Base-by-base conservation (phyloP, 1,140 invertebrate species). In the Rhizoglyphus robini region DNA sequence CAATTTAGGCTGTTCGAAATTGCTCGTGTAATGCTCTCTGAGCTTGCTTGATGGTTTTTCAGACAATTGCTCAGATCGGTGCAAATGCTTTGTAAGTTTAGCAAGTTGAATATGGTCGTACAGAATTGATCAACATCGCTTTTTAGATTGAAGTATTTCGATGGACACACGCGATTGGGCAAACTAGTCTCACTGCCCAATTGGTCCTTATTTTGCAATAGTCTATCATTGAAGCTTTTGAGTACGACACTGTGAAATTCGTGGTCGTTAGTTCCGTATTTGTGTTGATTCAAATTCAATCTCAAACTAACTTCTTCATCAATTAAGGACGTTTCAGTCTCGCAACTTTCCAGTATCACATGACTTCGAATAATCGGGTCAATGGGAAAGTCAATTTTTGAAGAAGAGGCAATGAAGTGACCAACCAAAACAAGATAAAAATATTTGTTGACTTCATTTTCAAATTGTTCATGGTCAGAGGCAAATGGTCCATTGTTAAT, bases 341-440 rank as follows among this genome's bases (percentile, higher is more conserved):
- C 4, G 30, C 60, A 68, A 48, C 65, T 31, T 20, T 25, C 18
- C 18, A 68, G 47, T 63, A 59, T 66, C 27, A 13, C 20, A 8
- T 67, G 59, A 18, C 69, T 25, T 66, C 74, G 73, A 18, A 74
- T 69, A 11, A 74, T 70, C 18, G 76, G 76, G 67, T 77, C 76
- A 8, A 76, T 72, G 51, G 72, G 70, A 8, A 72, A 71, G 32
- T 67, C 60, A 18, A 75, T 75, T 23, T 68, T 69, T 48, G 74
- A 51, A 23, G 75, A 60, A 30, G 68, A 57, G 34, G 79, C 47
- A 65, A 75, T 74, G 15, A 78, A 77, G 2, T 80, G 54, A 3
- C 74, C 66, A 34, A 68, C 23, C 70, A 63, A 46, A 73, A 69
- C 29, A 69, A 47, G 5, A 34, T 27, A 46, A 70, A 62, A 69